Percentiles rank a stretch among this genome's conserved stretches.
phyloP scores from a whole-genome alignment of 2,797 vertebrate species.

The Muscicapa striata region DNA sequence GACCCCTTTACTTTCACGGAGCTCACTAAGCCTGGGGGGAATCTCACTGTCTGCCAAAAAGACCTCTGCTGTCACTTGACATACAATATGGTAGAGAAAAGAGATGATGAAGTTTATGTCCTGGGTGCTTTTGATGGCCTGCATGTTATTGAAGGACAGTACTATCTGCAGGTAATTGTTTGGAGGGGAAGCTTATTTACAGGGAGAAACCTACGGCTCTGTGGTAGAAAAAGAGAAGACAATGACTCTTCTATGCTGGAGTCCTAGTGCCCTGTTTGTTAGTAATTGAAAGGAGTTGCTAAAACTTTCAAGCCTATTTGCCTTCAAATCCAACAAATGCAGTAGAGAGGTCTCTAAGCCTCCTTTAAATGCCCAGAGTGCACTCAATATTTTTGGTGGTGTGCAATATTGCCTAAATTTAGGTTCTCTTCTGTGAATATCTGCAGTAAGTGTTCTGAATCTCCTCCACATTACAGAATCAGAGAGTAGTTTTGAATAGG shows the following conservation, averaged over 20 bases:
- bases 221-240: background rate
- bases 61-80: constrained; percentile 74
- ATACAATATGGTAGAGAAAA: constrained; percentile 62
- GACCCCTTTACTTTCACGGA: constrained; percentile 68
- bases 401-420: background rate
- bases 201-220: background rate
- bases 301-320: background rate
- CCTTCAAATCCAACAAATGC: background rate
- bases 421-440: background rate
- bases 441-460: background rate
- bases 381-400: background rate
- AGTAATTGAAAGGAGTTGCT: background rate
- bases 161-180: constrained; percentile 75
- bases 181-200: background rate
- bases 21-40: constrained; percentile 47
- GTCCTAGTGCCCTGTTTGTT: background rate
- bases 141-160: constrained; percentile 71
- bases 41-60: constrained; percentile 71
- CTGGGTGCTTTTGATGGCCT: constrained; percentile 73
- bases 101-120: constrained; percentile 64
- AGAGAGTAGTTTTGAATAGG: background rate
- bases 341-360: background rate
- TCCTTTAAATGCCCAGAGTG: background rate
- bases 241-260: background rate
- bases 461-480: background rate